Percentiles rank a stretch among this genome's conserved stretches.
Conservation (phyloP, 2,797 vertebrate species). For the Squalus acanthias region DNA sequence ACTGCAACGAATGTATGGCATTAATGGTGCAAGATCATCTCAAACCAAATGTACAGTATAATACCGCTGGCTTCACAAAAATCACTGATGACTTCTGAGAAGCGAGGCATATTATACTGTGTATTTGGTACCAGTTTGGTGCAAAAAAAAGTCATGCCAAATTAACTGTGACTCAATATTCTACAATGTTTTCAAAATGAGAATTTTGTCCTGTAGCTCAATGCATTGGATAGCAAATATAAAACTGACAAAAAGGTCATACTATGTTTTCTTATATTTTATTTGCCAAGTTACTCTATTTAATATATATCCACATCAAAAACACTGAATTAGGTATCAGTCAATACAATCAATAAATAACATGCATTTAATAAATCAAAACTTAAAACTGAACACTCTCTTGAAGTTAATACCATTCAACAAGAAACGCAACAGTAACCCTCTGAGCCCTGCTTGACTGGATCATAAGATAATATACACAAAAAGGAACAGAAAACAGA, state of each 20-base stretch:
- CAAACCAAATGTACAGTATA: not conserved
- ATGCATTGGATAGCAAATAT: not conserved
- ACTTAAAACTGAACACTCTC: not conserved
- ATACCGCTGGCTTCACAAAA: not conserved
- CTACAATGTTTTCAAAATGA: not conserved
- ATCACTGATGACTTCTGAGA: not conserved
- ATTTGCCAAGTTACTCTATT: not conserved
- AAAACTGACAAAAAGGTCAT: not conserved
- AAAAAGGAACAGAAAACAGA: not conserved
- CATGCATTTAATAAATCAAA: not conserved
- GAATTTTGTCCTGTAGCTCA: not conserved
- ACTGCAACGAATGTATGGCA: not conserved
- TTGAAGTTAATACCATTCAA: not conserved
- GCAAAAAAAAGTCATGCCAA: not conserved
- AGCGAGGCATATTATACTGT: not conserved
- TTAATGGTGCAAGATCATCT: not conserved
- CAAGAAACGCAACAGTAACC: not conserved
- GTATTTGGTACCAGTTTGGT: not conserved
- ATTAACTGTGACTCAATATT: not conserved
- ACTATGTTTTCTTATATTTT: not conserved
- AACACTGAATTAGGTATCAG: not conserved
- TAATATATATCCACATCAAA: not conserved
- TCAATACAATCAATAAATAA: constrained; percentile 4
- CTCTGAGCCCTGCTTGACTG: not conserved
- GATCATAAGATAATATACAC: not conserved